A percentile compares a stretch with the other conserved stretches of the same genome.
These are phyloP conservation scores for Zapus hudsonius DNA, from an alignment of 2,113 vertebrate species.

Conservation along the genomic window DNA sequence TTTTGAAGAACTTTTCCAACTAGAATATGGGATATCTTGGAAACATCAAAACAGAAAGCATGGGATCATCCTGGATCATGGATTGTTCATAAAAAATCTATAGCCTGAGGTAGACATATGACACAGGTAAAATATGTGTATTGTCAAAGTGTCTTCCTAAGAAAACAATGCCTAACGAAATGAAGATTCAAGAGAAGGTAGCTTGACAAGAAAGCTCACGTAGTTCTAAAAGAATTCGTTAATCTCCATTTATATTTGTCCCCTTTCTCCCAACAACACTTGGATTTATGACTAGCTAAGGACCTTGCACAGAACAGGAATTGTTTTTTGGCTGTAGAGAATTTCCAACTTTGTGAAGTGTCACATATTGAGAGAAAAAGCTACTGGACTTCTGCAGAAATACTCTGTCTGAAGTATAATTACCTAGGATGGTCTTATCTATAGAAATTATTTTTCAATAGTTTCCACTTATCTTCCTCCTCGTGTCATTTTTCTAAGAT, in stretches of 20 bases:
- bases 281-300: not conserved
- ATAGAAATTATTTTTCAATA: not conserved
- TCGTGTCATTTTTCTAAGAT: not conserved
- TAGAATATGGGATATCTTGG: not conserved
- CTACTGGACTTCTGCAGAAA: not conserved
- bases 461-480: conserved; percentile 7
- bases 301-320: not conserved
- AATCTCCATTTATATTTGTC: not conserved
- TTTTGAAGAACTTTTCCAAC: not conserved
- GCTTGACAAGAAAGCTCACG: not conserved
- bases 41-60: not conserved
- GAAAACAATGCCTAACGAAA: not conserved
- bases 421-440: not conserved
- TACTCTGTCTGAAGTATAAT: not conserved
- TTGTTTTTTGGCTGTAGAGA: not conserved
- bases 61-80: not conserved
- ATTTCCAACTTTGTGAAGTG: not conserved
- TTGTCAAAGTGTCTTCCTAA: not conserved
- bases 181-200: not conserved
- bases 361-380: not conserved
- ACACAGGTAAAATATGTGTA: not conserved
- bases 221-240: not conserved
- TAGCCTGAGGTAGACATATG: not conserved
- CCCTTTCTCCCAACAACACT: not conserved
- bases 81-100: not conserved